phyloP scores from a whole-genome alignment of 2,888 invertebrate species.

The Drosophila neonasuta region DNA sequence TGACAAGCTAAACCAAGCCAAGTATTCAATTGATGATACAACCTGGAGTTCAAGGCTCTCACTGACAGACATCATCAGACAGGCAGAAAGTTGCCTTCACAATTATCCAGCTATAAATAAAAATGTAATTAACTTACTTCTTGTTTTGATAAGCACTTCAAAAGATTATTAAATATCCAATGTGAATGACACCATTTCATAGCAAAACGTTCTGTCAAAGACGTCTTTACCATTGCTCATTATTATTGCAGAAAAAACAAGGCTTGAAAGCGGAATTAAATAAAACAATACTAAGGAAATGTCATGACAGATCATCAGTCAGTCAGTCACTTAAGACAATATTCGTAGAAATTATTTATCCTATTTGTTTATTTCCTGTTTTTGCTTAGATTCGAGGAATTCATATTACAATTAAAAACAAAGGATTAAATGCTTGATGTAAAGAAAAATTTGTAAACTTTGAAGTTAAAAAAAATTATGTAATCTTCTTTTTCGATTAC shows the following conservation, averaged over 20 bases:
- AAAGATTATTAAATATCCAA: constrained; percentile 14
- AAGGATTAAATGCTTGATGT: too few species aligned
- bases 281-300: neutral
- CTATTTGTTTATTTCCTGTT: neutral
- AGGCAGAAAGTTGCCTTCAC: constrained; percentile 10
- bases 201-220: neutral
- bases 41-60: constrained; percentile 47
- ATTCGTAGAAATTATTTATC: neutral
- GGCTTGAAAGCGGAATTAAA: neutral
- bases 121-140: constrained; percentile 53
- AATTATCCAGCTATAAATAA: constrained; percentile 18
- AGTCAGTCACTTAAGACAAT: neutral
- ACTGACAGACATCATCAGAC: constrained; percentile 21
- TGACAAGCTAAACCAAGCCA: neutral
- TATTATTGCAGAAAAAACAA: constrained; percentile 4
- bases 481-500: too few species aligned
- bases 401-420: too few species aligned
- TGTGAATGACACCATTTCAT: neutral
- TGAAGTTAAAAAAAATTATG: too few species aligned
- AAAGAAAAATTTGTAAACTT: too few species aligned
- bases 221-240: constrained; percentile 1
- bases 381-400: too few species aligned
- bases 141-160: constrained; percentile 9
- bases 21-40: constrained; percentile 14
- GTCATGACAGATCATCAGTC: neutral